These are phyloP conservation scores for Onychorhynchus coronatus DNA, from an alignment of 2,113 vertebrate species.

Conservation along the genomic window DNA sequence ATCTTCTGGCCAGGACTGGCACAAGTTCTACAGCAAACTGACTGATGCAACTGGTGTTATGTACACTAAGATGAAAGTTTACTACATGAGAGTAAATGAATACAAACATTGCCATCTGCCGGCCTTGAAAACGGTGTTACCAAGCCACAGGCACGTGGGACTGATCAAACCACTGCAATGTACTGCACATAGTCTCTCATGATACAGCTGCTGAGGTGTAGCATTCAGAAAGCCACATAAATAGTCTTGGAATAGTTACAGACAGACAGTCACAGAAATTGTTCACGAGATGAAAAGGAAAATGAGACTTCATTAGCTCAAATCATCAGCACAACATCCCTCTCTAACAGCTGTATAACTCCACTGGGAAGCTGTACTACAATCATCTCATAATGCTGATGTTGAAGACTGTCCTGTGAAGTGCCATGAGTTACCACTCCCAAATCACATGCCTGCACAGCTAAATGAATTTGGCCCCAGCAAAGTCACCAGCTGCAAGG, in stretches of 20 bases:
- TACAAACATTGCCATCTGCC: conserved; percentile 32
- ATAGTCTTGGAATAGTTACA: background rate
- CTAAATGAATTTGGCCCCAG: background rate
- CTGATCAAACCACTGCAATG: background rate
- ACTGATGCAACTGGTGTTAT: background rate
- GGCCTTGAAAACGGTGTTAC: background rate
- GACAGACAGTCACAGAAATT: background rate
- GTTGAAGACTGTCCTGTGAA: background rate
- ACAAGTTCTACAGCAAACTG: background rate
- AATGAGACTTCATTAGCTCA: background rate
- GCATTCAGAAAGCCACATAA: background rate
- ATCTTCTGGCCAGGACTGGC: background rate
- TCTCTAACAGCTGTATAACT: background rate
- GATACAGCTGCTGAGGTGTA: background rate
- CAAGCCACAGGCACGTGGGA: background rate
- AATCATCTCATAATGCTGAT: background rate
- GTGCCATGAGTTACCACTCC: background rate
- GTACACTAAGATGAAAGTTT: background rate
- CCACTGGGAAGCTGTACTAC: background rate
- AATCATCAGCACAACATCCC: background rate
- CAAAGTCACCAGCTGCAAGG: background rate
- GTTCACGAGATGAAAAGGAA: background rate
- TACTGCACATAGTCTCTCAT: background rate
- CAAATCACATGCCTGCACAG: background rate
- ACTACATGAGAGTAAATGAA: background rate